Evolutionary conservation across 35 echinoderm and acorn worm species (phyloP), one percentile per base, ranked within the genome.

Genomic region (Patiria miniata): DNA sequence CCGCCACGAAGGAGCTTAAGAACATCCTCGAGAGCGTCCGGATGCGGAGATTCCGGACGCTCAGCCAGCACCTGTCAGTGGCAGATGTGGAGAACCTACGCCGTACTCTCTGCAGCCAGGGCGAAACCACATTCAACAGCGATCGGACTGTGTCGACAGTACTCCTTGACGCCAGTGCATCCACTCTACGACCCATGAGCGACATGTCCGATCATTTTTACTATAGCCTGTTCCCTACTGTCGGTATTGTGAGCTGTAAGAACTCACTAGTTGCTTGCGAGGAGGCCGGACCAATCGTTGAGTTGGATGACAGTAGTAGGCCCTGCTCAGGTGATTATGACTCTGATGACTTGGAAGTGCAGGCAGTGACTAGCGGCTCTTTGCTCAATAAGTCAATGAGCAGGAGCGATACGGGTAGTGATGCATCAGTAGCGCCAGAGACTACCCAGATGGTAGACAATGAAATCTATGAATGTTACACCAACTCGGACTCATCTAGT

Each of bases 121-220:
- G 65, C 29, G 65, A 73, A 34, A 73, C 65, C 22, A 23, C 65
- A 4, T 14, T 14, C 3, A 73, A 73, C 34, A 84, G 84, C 8
- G 89, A 95, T 8, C 47, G 93, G 17, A 95, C 93, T 18, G 61
- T 78, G 37, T 95, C 93, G 36, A 95, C 93, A 3, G 88, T 95
- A 52, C 53, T 88, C 1, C 54, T 95, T 0, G 93, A 95, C 34
- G 83, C 84, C 14, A 92, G 50, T n/a, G 80, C 77, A 52, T 95
- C 93, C 18, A 84, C 79, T 52, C 80, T 95, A 39, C 79, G 93
- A 79, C 89, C 89, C 6, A 50, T 87, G n/a, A 95, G 93, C 81
- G 89, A 91, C 68, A 88, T 95, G 78, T 90, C 87, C 7, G 89
- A 91, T n/a, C 89, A 95, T 85, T 95, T 95, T 77, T 95, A 95